Evolutionary conservation across 1,140 invertebrate genomes (phyloP).

Genomic region (Nephila pilipes): DNA sequence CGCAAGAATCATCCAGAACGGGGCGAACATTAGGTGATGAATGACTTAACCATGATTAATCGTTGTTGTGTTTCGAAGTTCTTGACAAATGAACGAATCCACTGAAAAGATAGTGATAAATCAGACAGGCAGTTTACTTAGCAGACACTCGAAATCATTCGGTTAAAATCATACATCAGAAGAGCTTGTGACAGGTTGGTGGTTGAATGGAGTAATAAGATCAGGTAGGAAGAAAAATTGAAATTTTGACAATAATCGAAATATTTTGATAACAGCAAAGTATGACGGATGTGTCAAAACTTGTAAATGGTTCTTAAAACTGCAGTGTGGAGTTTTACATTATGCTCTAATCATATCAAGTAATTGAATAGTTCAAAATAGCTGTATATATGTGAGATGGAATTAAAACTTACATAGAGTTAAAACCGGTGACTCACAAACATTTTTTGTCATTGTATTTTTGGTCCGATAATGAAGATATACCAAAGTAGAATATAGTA

Average conservation of each 20-base stretch:
- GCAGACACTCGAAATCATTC: background rate
- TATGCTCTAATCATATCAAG: too few relatives aligned
- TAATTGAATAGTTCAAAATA: too few relatives aligned
- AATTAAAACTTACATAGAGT: too few relatives aligned
- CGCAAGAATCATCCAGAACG: background rate
- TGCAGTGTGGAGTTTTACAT: too few relatives aligned
- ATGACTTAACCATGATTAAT: slow-evolving; percentile 44
- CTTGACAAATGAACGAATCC: slow-evolving; percentile 42
- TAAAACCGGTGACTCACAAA: too few relatives aligned
- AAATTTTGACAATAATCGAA: background rate
- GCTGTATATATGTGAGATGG: too few relatives aligned
- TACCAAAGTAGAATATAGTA: too few relatives aligned
- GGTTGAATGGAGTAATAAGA: background rate
- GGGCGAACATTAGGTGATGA: background rate
- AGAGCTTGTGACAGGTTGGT: background rate
- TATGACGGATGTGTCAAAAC: too few relatives aligned
- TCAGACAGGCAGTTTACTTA: background rate
- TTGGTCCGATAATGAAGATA: too few relatives aligned
- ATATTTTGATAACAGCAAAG: background rate
- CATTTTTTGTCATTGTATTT: too few relatives aligned
- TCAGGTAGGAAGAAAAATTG: too few relatives aligned
- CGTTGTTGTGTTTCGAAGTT: slow-evolving; percentile 9
- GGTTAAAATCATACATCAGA: background rate
- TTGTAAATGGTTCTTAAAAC: too few relatives aligned
- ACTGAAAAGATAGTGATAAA: slow-evolving; percentile 43